phyloP scores from a whole-genome alignment of 2,888 invertebrate species.

The Cotesia congregata region DNA sequence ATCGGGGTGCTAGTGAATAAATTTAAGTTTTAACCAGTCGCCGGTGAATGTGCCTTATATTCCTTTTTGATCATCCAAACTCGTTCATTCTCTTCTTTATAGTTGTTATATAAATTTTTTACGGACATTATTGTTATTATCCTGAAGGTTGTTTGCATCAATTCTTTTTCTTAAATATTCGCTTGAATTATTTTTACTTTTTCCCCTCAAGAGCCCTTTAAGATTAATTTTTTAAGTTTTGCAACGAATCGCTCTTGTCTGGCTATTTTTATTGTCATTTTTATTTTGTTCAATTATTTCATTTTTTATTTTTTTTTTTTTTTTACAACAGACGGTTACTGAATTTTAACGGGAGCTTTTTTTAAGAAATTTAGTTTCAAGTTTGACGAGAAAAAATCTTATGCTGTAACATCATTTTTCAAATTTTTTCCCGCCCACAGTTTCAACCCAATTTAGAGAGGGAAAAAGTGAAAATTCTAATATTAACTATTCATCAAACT shows the following conservation, averaged over 20 bases:
- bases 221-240: background rate
- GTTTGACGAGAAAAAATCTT: no score
- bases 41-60: slow-evolving; percentile 31
- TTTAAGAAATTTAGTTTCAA: no score
- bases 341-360: no score
- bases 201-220: background rate
- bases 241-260: background rate
- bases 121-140: background rate
- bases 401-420: no score
- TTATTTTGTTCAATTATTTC: no score
- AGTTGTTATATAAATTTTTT: slow-evolving; percentile 6
- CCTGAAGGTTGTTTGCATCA: background rate
- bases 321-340: no score
- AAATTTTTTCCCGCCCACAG: no score
- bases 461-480: no score
- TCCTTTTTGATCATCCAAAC: slow-evolving; percentile 37
- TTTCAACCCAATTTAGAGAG: no score
- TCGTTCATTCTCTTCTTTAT: slow-evolving; percentile 31
- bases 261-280: no score
- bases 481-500: no score
- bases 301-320: no score
- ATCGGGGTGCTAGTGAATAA: slow-evolving; percentile 49
- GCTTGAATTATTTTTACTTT: background rate
- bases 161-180: background rate
- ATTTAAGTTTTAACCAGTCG: slow-evolving; percentile 47